phyloP scores from a whole-genome alignment of 2,888 invertebrate genomes.

The Suillia variegata region DNA sequence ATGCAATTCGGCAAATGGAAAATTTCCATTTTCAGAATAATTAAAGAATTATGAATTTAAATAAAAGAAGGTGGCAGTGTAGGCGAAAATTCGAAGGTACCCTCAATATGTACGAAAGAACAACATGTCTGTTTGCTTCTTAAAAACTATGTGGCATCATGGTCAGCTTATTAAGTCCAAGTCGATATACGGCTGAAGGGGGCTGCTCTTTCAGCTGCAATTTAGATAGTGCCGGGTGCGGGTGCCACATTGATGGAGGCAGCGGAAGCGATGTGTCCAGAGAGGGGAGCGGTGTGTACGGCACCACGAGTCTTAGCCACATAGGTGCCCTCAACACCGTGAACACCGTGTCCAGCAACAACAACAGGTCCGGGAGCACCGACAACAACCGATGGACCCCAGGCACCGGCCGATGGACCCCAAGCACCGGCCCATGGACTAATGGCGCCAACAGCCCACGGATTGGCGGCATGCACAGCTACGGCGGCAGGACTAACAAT shows the following conservation, averaged over 20 bases:
- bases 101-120: conserved; percentile 6
- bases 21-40: too few species aligned
- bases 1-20: too few species aligned
- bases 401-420: conserved; percentile 7
- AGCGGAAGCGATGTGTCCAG: conserved; percentile 51
- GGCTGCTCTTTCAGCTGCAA: background rate
- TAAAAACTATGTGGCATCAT: conserved; percentile 12
- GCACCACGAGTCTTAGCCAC: conserved; percentile 54
- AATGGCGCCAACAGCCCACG: background rate
- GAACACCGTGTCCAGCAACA: conserved; percentile 39
- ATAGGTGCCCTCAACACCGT: conserved; percentile 49
- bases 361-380: conserved; percentile 36
- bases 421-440: background rate
- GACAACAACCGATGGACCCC: conserved; percentile 21
- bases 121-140: background rate
- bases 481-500: conserved; percentile 25
- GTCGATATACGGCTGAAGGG: background rate
- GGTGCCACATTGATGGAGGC: conserved; percentile 51
- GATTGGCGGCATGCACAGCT: conserved; percentile 18
- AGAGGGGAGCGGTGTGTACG: conserved; percentile 50
- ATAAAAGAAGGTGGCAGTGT: background rate
- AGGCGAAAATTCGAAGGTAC: conserved; percentile 9
- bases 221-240: conserved; percentile 50
- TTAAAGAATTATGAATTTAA: too few species aligned
- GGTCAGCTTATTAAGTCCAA: conserved; percentile 34